A percentile compares a stretch with the other conserved stretches of the same genome.
Conservation (phyloP, 2,113 vertebrate genomes). For the Falcunculus frontatus region DNA sequence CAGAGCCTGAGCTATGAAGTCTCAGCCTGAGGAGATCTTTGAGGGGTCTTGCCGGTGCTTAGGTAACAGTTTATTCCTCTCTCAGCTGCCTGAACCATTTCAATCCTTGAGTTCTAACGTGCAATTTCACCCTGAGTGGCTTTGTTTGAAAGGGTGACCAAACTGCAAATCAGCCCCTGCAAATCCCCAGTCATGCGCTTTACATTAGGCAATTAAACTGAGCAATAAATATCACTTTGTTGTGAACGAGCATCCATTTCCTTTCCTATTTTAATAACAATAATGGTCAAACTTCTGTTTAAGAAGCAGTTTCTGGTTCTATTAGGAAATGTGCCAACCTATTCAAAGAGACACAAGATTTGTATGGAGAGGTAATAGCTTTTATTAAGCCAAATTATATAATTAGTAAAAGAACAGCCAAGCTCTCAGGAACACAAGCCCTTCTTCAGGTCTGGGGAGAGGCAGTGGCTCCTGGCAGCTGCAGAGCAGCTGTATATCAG, state of each 20-base stretch:
- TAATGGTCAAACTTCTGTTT: conserved; percentile 30
- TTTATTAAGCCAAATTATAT: conserved; percentile 41
- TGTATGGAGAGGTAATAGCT: conserved; percentile 40
- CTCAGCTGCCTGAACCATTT: not conserved
- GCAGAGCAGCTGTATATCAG: not conserved
- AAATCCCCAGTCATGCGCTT: not conserved
- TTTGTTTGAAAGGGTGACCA: conserved; percentile 9
- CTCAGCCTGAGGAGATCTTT: not conserved
- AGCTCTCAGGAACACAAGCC: not conserved
- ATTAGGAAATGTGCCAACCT: conserved; percentile 28
- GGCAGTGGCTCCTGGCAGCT: not conserved
- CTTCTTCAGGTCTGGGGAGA: not conserved
- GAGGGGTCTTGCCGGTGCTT: not conserved
- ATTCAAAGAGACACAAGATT: conserved; percentile 3
- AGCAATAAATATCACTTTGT: conserved; percentile 39
- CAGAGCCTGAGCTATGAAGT: not conserved
- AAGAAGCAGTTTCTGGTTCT: conserved; percentile 28
- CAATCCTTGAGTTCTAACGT: not conserved
- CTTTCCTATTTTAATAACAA: conserved; percentile 29
- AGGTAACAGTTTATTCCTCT: not conserved
- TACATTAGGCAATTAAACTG: conserved; percentile 43
- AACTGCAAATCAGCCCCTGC: conserved; percentile 10
- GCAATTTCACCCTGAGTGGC: not conserved
- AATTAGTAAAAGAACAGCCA: conserved; percentile 23
- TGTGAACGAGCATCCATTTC: conserved; percentile 6